A percentile compares a stretch with the other conserved stretches of the same genome.
phyloP scores from a whole-genome alignment of 2,888 invertebrate species.

The Chaetogeoica ovagalla region DNA sequence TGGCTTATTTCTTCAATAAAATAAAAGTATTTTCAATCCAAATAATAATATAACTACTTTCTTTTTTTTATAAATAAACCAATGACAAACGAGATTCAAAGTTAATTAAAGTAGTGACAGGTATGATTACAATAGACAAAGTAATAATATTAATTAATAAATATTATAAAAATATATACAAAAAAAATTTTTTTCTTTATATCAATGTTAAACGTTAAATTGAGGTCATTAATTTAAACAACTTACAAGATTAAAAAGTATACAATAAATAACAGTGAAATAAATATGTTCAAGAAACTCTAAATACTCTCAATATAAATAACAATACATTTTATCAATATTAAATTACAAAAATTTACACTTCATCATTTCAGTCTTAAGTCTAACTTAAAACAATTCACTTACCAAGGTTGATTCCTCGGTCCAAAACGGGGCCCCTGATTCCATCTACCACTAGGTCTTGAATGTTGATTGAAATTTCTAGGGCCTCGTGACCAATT shows the following conservation, averaged over 20 bases:
- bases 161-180: constrained; percentile 3
- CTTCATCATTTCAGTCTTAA: constrained; percentile 37
- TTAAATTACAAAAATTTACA: constrained; percentile 44
- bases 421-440: constrained; percentile 38
- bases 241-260: not conserved
- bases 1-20: not conserved
- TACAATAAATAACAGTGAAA: constrained; percentile 44
- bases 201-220: not conserved
- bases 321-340: constrained; percentile 24
- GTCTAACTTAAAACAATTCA: constrained; percentile 37
- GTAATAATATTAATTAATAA: not conserved
- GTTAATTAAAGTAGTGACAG: not conserved
- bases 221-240: constrained; percentile 18
- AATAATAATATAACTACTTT: not conserved
- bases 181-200: not conserved
- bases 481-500: constrained; percentile 43
- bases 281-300: constrained; percentile 23
- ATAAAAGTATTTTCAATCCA: not conserved
- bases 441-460: constrained; percentile 36
- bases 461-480: constrained; percentile 30
- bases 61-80: not conserved
- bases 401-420: constrained; percentile 48
- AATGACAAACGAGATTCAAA: constrained; percentile 24
- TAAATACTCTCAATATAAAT: constrained; percentile 4
- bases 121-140: constrained; percentile 11